Conservation (phyloP, 2,797 vertebrate species). For the Sebastes miniatus region DNA sequence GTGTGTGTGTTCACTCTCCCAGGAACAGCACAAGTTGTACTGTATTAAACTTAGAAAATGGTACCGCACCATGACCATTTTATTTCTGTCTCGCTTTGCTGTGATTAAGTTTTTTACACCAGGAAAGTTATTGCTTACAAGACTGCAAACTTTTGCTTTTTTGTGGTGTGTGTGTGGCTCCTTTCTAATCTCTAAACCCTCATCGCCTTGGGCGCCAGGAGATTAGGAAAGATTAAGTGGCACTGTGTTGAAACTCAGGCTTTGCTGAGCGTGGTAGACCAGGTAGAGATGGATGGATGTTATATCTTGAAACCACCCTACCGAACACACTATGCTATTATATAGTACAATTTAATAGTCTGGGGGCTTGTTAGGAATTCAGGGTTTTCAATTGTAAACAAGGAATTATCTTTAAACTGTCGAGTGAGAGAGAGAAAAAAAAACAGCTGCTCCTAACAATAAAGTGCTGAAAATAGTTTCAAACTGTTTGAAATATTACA, state of each 20-base stretch:
- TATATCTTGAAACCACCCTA: background rate
- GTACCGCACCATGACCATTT: background rate
- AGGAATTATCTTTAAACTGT: background rate
- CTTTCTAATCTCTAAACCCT: constrained; percentile 15
- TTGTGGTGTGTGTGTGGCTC: background rate
- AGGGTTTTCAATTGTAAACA: background rate
- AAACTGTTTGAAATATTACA: background rate
- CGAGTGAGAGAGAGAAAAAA: background rate
- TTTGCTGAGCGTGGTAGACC: constrained; percentile 11
- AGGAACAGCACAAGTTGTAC: constrained; percentile 11
- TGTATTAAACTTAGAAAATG: constrained; percentile 24
- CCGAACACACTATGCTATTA: background rate
- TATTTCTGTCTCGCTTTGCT: constrained; percentile 1
- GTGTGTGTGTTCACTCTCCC: background rate
- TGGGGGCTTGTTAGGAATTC: background rate
- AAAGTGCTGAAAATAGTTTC: background rate
- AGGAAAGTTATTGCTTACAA: constrained; percentile 2
- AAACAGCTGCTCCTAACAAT: background rate
- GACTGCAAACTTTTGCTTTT: background rate
- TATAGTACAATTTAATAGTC: background rate
- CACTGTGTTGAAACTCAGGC: constrained; percentile 28
- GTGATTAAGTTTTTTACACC: constrained; percentile 3
- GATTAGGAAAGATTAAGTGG: constrained; percentile 39
- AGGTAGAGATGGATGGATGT: constrained; percentile 2
- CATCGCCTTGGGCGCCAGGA: background rate